Evolutionary conservation across 2,888 invertebrate genomes (phyloP), one percentile per base, ranked within the genome.

Genomic region (Latheticus oryzae): DNA sequence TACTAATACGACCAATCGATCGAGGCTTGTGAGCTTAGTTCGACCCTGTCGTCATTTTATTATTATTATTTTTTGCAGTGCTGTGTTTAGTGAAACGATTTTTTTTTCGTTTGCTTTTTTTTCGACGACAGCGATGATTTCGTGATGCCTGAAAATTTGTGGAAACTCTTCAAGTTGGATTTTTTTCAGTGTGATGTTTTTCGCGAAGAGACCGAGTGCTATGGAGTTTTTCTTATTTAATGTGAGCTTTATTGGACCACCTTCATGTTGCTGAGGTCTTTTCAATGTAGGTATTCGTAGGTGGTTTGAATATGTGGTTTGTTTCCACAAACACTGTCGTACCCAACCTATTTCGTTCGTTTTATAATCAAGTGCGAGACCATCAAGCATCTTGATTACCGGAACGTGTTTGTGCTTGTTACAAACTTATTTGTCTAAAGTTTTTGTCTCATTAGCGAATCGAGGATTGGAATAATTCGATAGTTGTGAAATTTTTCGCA

Each of bases 261-360:
- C 73, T 74, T 70, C 72, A 75, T 75, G 75, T 71, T 71, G 68
- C 69, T 73, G 73, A 75, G 69, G 66, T 71, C 72, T 69, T 71
- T 72, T 69, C 73, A 73, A 73, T 72, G 75, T 75, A 75, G 68
- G 75, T 75, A 68, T 67, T 72, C 70, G 72, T 73, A 71, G 72
- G 73, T 73, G 71, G 72, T 67, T 67, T 62, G 61, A 65, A 66
- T 65, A 60, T 66, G 65, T 65, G 62, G 65, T 55, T 66, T 65
- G 65, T 65, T 66, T 63, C 65, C 63, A 62, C 62, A 62, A 58
- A 62, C 33, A 32, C 60, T 57, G 55, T 60, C 60, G 63, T 58
- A 3, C 13, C 13, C 19, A 13, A 15, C 11, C 8, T n/a, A n/a
- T n/a, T 5, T 3, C 15, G 30, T 21, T 35, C 30, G 40, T 21